These are phyloP conservation scores for Xestoiulus laeticollis DNA, from an alignment of 2,888 invertebrate genomes.

Conservation along the genomic window DNA sequence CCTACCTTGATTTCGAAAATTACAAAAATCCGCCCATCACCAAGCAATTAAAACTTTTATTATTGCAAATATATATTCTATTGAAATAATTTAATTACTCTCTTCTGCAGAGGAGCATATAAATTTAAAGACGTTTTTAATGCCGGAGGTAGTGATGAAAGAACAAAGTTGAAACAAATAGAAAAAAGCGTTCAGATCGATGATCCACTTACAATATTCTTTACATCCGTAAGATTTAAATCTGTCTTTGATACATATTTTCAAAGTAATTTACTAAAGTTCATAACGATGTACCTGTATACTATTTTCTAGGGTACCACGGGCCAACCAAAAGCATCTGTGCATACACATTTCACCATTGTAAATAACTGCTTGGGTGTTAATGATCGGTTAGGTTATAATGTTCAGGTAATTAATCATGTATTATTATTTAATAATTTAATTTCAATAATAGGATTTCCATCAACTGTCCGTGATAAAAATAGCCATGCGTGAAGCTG, in stretches of 20 bases:
- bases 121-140: neutral
- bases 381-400: neutral
- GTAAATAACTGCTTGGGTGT: slow-evolving; percentile 53
- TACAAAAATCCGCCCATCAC: too few species aligned
- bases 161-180: neutral
- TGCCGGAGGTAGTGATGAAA: neutral
- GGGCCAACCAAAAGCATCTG: slow-evolving; percentile 64
- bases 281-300: neutral
- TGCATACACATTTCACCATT: neutral
- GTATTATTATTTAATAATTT: too few species aligned
- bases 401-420: neutral
- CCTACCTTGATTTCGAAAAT: too few species aligned
- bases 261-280: neutral
- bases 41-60: too few species aligned
- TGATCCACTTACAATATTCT: neutral
- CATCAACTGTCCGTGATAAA: too few species aligned
- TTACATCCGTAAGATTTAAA: neutral
- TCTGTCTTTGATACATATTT: neutral
- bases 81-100: neutral
- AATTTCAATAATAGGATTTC: too few species aligned
- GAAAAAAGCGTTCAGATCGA: neutral
- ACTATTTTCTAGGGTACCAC: slow-evolving; percentile 64
- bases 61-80: too few species aligned
- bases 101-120: neutral
- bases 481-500: too few species aligned